phyloP scores from a whole-genome alignment of 2,888 invertebrate species.

The Volucella bombylans region DNA sequence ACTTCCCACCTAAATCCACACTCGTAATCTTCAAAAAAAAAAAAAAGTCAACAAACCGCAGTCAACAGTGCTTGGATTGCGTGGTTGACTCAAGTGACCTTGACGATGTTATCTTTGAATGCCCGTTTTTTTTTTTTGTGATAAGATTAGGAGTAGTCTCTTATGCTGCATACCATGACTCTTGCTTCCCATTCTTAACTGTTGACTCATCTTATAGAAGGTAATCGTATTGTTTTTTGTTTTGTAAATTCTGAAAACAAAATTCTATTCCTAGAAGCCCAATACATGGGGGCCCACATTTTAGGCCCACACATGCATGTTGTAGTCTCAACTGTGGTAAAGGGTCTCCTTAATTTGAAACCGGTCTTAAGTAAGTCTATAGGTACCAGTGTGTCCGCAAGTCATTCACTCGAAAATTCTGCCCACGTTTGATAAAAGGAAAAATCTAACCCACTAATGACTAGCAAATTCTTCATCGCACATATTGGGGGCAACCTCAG shows the following conservation, averaged over 20 bases:
- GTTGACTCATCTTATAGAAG: background rate
- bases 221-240: background rate
- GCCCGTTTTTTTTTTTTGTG: background rate
- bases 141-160: constrained; percentile 22
- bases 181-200: background rate
- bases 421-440: constrained; percentile 35
- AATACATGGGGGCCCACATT: constrained; percentile 2
- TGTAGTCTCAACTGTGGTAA: constrained; percentile 7
- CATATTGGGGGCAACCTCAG: constrained; percentile 6
- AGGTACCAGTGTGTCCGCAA: background rate
- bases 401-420: constrained; percentile 45
- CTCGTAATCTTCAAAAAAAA: constrained; percentile 6
- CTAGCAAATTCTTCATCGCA: constrained; percentile 36
- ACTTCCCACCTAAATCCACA: background rate
- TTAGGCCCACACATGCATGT: constrained; percentile 17
- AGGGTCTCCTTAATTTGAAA: background rate
- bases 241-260: background rate
- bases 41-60: background rate
- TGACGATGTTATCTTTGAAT: constrained; percentile 20
- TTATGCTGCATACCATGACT: background rate
- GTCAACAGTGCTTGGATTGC: background rate
- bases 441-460: constrained; percentile 52
- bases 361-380: background rate
- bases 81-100: constrained; percentile 25
- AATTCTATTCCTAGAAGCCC: constrained; percentile 22